Conservation (phyloP, 2,888 invertebrate species). For the Scaptomyza parva region DNA sequence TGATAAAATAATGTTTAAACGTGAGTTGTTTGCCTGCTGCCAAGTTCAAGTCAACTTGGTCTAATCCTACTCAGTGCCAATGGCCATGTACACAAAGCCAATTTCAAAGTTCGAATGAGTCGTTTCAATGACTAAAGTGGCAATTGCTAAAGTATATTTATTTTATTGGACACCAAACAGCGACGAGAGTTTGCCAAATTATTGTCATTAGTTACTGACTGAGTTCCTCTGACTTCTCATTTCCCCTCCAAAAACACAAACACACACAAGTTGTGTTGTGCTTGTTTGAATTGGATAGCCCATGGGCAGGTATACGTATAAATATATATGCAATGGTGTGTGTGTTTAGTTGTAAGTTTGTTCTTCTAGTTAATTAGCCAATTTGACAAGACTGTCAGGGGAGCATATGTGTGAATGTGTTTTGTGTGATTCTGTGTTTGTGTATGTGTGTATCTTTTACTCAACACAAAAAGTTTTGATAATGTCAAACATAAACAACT, state of each 20-base stretch:
- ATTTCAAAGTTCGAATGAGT: conserved; percentile 58
- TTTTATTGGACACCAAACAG: conserved; percentile 69
- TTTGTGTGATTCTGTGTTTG: not conserved
- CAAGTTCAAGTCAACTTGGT: conserved; percentile 23
- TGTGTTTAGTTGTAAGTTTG: conserved; percentile 23
- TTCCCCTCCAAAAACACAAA: not conserved
- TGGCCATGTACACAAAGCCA: conserved; percentile 45
- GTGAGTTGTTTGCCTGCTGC: conserved; percentile 22
- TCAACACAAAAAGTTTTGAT: conserved; percentile 50
- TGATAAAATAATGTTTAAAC: conserved; percentile 22
- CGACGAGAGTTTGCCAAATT: conserved; percentile 73
- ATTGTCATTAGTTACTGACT: conserved; percentile 74
- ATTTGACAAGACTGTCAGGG: conserved; percentile 50
- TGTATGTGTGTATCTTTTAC: conserved; percentile 8
- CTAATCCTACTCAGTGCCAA: conserved; percentile 23
- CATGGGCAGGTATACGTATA: conserved; percentile 32
- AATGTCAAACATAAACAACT: conserved; percentile 62
- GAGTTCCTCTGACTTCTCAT: conserved; percentile 30
- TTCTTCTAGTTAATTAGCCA: conserved; percentile 68
- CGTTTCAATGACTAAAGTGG: conserved; percentile 65
- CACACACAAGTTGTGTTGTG: conserved; percentile 26
- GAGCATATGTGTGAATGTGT: conserved; percentile 18
- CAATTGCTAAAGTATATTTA: conserved; percentile 68
- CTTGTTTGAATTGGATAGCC: conserved; percentile 47
- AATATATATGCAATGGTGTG: not conserved